These are phyloP conservation scores for Tribolium castaneum DNA, from an alignment of 1,140 invertebrate genomes.

Conservation along the genomic window DNA sequence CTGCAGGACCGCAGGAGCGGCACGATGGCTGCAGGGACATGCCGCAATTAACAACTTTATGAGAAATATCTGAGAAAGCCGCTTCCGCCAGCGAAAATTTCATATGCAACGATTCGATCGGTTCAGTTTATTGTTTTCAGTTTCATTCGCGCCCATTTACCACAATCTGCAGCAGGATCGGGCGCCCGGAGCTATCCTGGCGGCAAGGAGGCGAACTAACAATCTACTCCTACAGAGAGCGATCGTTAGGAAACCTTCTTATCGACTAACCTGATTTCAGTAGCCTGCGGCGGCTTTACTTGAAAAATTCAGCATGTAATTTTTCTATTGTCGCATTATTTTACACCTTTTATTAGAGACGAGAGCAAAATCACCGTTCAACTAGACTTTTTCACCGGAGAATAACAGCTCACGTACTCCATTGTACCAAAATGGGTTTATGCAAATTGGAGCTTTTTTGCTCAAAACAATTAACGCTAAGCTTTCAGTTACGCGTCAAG, in stretches of 20 bases:
- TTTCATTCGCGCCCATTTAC: constrained; percentile 33
- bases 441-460: constrained; percentile 1
- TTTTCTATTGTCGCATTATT: constrained; percentile 51
- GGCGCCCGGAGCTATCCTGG: constrained; percentile 44
- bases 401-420: background rate
- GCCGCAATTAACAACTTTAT: constrained; percentile 6
- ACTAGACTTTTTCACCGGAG: background rate
- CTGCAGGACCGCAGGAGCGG: constrained; percentile 1
- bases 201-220: constrained; percentile 53
- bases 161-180: constrained; percentile 27
- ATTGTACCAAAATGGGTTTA: background rate
- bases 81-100: background rate
- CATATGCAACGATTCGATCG: background rate
- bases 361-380: constrained; percentile 46
- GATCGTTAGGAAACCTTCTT: constrained; percentile 56
- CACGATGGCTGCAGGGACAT: constrained; percentile 31
- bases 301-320: constrained; percentile 47
- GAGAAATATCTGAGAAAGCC: background rate
- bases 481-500: constrained; percentile 10
- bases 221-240: constrained; percentile 49
- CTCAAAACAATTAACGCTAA: constrained; percentile 17
- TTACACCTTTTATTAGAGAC: constrained; percentile 49
- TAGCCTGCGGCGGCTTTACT: constrained; percentile 47
- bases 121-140: constrained; percentile 23
- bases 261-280: constrained; percentile 57